A percentile compares a stretch with the other conserved stretches of the same genome.
Evolutionary conservation across 2,797 vertebrate genomes (phyloP).

Genomic region (Girardinus metallicus): DNA sequence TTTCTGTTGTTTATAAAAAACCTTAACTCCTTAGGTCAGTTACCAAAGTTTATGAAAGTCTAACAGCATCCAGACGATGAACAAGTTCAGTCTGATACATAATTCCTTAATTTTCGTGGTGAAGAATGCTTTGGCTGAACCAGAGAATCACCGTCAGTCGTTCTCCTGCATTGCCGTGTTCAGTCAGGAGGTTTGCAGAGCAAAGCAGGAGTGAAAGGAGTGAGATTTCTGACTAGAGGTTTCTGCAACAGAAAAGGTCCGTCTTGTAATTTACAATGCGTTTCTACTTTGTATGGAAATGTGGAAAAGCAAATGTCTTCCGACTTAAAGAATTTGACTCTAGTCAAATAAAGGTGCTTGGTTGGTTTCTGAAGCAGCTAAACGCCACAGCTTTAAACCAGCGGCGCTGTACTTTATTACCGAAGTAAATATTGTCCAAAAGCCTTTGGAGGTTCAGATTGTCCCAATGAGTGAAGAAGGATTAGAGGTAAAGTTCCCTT

Average conservation of each 20-base stretch:
- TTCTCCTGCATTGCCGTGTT: conserved; percentile 11
- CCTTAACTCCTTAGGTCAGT: conserved; percentile 2
- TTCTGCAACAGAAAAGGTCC: conserved; percentile 26
- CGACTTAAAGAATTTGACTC: conserved; percentile 19
- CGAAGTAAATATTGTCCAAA: not conserved
- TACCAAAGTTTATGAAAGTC: conserved; percentile 20
- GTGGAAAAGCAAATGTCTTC: conserved; percentile 33
- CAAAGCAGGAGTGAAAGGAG: not conserved
- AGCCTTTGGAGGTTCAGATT: not conserved
- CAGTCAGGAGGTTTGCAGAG: conserved; percentile 1
- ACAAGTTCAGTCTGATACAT: conserved; percentile 30
- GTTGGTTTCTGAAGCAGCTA: conserved; percentile 19
- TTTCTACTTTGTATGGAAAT: conserved; percentile 61
- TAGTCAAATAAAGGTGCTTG: conserved; percentile 36
- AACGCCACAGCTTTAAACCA: not conserved
- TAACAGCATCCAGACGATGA: conserved; percentile 31
- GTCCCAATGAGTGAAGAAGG: no score
- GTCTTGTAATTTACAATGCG: conserved; percentile 35
- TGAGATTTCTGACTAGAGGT: not conserved
- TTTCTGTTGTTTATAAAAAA: not conserved
- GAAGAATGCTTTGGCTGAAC: conserved; percentile 14
- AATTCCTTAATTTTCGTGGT: conserved; percentile 42
- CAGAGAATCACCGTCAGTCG: conserved; percentile 28
- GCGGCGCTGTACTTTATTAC: not conserved
- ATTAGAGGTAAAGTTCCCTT: no score